Evolutionary conservation across 2,797 vertebrate genomes (phyloP).

Genomic region (Serranus cabrilla): DNA sequence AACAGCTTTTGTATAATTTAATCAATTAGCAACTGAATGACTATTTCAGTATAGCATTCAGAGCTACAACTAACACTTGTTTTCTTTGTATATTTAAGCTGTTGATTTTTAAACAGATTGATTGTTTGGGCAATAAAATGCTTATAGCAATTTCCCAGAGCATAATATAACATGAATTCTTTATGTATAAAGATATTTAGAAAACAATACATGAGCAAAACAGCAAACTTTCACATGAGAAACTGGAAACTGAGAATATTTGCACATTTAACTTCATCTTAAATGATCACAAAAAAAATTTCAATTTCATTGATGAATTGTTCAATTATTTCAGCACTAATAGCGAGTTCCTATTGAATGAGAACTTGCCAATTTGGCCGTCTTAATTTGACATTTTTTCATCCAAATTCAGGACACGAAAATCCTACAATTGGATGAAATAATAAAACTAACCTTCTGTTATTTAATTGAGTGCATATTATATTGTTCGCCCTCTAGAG

Average conservation of each 20-base stretch:
- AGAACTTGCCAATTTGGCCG: neutral
- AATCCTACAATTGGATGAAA: neutral
- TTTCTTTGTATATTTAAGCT: neutral
- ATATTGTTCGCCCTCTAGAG: constrained; percentile 8
- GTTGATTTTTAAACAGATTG: neutral
- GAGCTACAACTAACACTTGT: neutral
- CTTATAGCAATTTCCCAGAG: neutral
- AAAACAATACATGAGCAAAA: too few relatives aligned
- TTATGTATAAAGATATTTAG: too few relatives aligned
- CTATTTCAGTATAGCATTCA: neutral
- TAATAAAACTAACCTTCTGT: neutral
- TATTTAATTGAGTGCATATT: constrained; percentile 1
- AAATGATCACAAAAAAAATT: too few relatives aligned
- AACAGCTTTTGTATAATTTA: constrained; percentile 5
- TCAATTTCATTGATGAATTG: too few relatives aligned
- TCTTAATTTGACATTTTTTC: neutral
- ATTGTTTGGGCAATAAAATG: neutral
- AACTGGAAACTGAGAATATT: too few relatives aligned
- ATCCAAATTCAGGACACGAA: neutral
- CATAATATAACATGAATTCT: neutral
- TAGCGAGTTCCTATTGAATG: neutral
- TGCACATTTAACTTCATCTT: too few relatives aligned
- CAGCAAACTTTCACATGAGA: too few relatives aligned
- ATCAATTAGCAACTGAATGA: neutral
- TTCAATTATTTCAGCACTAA: neutral